Evolutionary conservation across 2,113 vertebrate species (phyloP).

Genomic region (Hypomesus transpacificus): DNA sequence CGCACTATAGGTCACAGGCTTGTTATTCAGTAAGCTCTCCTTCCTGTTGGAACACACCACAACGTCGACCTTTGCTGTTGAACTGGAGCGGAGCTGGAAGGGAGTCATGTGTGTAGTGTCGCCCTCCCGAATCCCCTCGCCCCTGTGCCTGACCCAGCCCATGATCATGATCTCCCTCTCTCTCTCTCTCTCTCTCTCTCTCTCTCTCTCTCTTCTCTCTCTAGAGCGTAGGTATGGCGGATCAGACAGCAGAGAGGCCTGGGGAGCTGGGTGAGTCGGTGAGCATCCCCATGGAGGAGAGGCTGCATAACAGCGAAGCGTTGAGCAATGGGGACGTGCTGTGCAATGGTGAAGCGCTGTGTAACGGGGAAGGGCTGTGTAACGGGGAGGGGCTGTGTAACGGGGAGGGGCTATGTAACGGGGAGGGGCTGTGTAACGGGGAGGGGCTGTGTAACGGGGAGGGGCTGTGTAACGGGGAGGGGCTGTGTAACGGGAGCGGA

Average conservation of each 20-base stretch:
- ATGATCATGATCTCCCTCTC: neutral
- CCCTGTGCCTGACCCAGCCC: neutral
- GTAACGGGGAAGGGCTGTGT: slow-evolving; percentile 60
- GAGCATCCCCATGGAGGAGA: slow-evolving; percentile 82
- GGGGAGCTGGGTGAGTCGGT: slow-evolving; percentile 76
- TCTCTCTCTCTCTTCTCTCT: neutral
- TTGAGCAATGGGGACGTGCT: slow-evolving; percentile 41
- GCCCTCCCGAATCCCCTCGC: too few species aligned
- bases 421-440: slow-evolving; percentile 30
- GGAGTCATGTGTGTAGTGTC: too few species aligned
- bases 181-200: neutral
- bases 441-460: slow-evolving; percentile 37
- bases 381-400: slow-evolving; percentile 49
- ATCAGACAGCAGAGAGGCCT: slow-evolving; percentile 57
- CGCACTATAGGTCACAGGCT: too few species aligned
- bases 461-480: slow-evolving; percentile 9
- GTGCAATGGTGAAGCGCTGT: slow-evolving; percentile 32
- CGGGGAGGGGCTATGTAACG: slow-evolving; percentile 21
- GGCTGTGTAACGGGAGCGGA: slow-evolving; percentile 51
- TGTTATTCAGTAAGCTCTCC: neutral
- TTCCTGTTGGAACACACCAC: neutral
- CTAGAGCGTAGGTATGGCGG: slow-evolving; percentile 57
- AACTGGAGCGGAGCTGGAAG: too few species aligned
- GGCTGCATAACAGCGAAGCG: slow-evolving; percentile 54
- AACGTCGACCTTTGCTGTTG: slow-evolving; percentile 1